These are phyloP conservation scores for Buceros bicornis DNA, from an alignment of 2,797 vertebrate genomes.

Conservation along the genomic window DNA sequence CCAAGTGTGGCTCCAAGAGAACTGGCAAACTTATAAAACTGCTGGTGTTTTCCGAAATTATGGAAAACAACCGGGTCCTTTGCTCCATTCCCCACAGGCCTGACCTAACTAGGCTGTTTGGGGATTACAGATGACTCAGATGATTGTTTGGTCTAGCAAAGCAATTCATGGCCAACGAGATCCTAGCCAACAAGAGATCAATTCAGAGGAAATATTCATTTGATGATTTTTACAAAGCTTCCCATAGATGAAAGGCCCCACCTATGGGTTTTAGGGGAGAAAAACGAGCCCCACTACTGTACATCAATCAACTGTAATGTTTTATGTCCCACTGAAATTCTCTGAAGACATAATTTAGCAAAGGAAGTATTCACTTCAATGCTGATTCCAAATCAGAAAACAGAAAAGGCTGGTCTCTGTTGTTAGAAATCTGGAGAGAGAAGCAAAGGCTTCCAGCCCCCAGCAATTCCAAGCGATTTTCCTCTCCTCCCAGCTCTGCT, in stretches of 20 bases:
- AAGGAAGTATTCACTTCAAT: neutral
- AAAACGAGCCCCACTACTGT: neutral
- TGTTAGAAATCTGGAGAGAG: neutral
- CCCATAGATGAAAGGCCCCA: neutral
- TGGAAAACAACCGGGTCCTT: neutral
- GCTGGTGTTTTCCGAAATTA: neutral
- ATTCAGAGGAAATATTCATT: neutral
- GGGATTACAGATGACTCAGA: neutral
- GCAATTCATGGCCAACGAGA: neutral
- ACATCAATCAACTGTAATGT: neutral
- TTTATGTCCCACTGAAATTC: neutral
- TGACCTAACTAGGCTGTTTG: neutral
- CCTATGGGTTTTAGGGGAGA: neutral
- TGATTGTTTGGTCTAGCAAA: neutral
- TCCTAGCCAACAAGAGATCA: neutral
- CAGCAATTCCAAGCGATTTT: neutral
- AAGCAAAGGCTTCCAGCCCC: neutral
- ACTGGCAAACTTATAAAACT: neutral
- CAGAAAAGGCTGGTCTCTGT: neutral
- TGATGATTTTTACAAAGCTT: neutral
- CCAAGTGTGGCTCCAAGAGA: neutral
- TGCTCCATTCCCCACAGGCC: neutral
- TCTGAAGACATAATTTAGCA: neutral
- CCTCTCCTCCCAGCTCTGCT: neutral
- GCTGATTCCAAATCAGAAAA: neutral